Conservation (phyloP, 2,113 vertebrate genomes). For the Fregata magnificens region DNA sequence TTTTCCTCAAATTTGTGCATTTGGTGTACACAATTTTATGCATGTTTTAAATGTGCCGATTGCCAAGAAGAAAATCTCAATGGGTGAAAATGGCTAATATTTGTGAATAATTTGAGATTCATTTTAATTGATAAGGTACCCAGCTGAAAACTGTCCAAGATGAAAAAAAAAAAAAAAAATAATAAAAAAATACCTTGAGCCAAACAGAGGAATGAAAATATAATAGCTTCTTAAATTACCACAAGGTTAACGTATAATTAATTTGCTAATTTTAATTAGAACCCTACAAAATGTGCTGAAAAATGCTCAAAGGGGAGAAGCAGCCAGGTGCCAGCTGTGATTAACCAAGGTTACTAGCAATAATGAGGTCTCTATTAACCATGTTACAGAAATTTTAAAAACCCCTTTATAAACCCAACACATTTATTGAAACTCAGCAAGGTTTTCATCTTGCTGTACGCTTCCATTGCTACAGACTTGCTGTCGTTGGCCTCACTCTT, state of each 20-base stretch:
- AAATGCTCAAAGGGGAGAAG: neutral
- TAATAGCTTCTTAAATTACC: conserved; percentile 39
- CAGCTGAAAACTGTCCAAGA: neutral
- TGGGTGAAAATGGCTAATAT: neutral
- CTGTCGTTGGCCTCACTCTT: neutral
- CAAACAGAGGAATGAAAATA: conserved; percentile 3
- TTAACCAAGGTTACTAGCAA: conserved; percentile 28
- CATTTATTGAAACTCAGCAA: neutral
- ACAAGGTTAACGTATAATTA: conserved; percentile 45
- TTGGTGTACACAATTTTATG: neutral
- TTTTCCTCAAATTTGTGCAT: neutral
- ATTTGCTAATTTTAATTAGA: conserved; percentile 53
- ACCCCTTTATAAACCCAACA: neutral
- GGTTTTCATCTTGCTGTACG: neutral
- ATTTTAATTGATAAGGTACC: conserved; percentile 17
- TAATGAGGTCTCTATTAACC: conserved; percentile 14
- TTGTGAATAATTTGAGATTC: neutral
- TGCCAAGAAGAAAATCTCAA: neutral
- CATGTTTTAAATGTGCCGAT: neutral
- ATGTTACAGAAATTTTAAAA: neutral
- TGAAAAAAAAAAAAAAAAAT: neutral
- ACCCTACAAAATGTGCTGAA: neutral
- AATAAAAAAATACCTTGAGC: neutral
- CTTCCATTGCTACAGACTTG: neutral
- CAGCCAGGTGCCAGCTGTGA: neutral